These are phyloP conservation scores for Gonatopus flavifemur DNA, from an alignment of 1,140 invertebrate genomes.

Conservation along the genomic window DNA sequence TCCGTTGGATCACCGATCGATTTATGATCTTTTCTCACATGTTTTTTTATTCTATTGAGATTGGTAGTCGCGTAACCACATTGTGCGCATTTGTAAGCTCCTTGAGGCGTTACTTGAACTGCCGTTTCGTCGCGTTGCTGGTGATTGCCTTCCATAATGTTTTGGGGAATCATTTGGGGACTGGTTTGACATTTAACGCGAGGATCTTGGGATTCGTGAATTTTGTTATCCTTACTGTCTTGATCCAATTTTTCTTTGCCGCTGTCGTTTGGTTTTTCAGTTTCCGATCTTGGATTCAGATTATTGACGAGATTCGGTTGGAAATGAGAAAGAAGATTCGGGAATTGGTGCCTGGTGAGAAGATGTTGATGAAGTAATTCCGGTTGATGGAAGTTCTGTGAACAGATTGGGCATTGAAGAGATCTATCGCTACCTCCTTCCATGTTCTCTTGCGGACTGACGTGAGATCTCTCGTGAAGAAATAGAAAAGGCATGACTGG, in stretches of 20 bases:
- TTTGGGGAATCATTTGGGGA: constrained; percentile 7
- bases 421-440: constrained; percentile 31
- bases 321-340: constrained; percentile 58
- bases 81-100: constrained; percentile 64
- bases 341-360: constrained; percentile 62
- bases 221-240: constrained; percentile 41
- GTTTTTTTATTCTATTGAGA: constrained; percentile 66
- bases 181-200: constrained; percentile 30
- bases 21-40: constrained; percentile 66
- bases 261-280: constrained; percentile 31
- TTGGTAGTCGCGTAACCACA: constrained; percentile 68
- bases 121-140: constrained; percentile 47
- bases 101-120: constrained; percentile 52
- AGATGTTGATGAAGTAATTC: constrained; percentile 66
- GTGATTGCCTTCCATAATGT: constrained; percentile 21
- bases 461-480: constrained; percentile 85
- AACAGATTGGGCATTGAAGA: constrained; percentile 65
- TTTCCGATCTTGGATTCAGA: constrained; percentile 26
- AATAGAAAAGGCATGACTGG: constrained; percentile 85
- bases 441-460: constrained; percentile 44
- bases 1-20: constrained; percentile 48
- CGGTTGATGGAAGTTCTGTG: constrained; percentile 60
- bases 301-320: constrained; percentile 33
- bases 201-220: constrained; percentile 26
- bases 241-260: constrained; percentile 11